Conservation (phyloP, 2,888 invertebrate genomes). For the Junonia oenone region DNA sequence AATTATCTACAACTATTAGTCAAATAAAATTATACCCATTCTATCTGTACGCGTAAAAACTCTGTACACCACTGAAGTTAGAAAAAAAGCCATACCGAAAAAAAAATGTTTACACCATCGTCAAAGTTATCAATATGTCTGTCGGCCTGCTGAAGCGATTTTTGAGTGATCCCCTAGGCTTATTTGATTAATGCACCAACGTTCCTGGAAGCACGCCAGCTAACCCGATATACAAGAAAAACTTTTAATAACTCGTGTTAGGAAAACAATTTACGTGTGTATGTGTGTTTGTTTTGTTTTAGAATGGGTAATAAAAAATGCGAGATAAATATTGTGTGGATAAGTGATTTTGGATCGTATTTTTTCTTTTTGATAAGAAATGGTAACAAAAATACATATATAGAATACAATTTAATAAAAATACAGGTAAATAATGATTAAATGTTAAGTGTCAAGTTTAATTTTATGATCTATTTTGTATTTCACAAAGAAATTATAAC, state of each 20-base stretch:
- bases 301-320: conserved; percentile 11
- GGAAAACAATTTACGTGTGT: conserved; percentile 38
- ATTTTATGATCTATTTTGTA: no score
- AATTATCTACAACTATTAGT: no score
- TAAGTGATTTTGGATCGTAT: no score
- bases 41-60: conserved; percentile 1
- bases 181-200: conserved; percentile 45
- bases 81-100: conserved; percentile 29
- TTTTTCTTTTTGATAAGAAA: no score
- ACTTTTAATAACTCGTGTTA: conserved; percentile 47
- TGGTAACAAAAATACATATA: no score
- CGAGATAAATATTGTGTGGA: neutral
- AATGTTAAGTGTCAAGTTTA: no score
- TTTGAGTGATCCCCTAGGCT: conserved; percentile 50
- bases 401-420: no score
- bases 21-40: no score
- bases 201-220: conserved; percentile 38
- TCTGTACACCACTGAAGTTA: conserved; percentile 12
- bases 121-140: conserved; percentile 55
- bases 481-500: no score
- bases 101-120: conserved; percentile 53
- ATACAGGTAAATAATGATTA: no score
- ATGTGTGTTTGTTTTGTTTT: conserved; percentile 12
- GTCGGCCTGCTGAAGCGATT: conserved; percentile 46
- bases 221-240: conserved; percentile 34